Evolutionary conservation across 1,140 invertebrate genomes (phyloP).

Genomic region (Drosophila mauritiana): DNA sequence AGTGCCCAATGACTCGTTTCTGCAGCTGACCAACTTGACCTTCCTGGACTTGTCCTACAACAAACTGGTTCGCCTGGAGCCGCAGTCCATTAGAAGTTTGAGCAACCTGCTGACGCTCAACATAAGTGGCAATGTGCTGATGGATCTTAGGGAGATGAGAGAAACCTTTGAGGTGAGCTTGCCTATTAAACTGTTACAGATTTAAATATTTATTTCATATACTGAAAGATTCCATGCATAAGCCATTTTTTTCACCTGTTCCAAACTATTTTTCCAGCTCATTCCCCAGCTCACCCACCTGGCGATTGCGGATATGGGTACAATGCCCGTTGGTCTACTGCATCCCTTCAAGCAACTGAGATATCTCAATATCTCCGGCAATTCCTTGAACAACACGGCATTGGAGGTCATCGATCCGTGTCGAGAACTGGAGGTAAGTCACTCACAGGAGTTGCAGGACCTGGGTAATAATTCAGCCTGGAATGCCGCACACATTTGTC

Average conservation of each 20-base stretch:
- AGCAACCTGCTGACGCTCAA: conserved; percentile 85
- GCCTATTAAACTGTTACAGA: too few relatives aligned
- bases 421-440: conserved; percentile 81
- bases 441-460: not conserved
- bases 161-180: conserved; percentile 83
- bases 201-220: too few relatives aligned
- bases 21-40: conserved; percentile 88
- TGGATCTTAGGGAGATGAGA: conserved; percentile 84
- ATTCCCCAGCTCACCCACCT: conserved; percentile 86
- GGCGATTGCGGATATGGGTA: conserved; percentile 86
- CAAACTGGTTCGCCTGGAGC: conserved; percentile 88
- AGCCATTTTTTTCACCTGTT: not conserved
- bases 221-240: too few relatives aligned
- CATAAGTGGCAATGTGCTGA: conserved; percentile 88
- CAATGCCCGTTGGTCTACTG: conserved; percentile 85
- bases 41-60: conserved; percentile 91
- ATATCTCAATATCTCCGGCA: conserved; percentile 87
- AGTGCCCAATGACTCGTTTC: conserved; percentile 89
- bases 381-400: conserved; percentile 84
- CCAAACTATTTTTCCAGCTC: conserved; percentile 62
- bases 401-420: conserved; percentile 83
- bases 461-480: conserved; percentile 31
- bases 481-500: conserved; percentile 17
- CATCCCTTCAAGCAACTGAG: conserved; percentile 85
- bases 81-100: conserved; percentile 86